phyloP scores from a whole-genome alignment of 2,888 invertebrate genomes.

The Holacanthella duospinosa region DNA sequence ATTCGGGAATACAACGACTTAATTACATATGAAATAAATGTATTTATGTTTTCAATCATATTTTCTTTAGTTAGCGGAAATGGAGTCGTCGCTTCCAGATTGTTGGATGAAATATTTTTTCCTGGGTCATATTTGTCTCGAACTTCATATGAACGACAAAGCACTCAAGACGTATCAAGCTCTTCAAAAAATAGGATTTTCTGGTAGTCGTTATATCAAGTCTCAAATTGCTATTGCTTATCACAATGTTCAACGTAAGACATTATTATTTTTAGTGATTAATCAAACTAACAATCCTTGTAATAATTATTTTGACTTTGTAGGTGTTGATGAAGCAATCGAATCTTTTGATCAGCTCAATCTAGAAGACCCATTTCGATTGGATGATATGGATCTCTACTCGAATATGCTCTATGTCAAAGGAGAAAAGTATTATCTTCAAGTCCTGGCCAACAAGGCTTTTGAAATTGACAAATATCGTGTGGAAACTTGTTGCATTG shows the following conservation, averaged over 20 bases:
- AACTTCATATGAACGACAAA: conserved; percentile 70
- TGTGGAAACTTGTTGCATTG: conserved; percentile 94
- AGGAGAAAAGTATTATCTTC: conserved; percentile 81
- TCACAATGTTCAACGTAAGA: conserved; percentile 75
- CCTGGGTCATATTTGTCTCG: conserved; percentile 76
- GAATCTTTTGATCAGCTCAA: conserved; percentile 71
- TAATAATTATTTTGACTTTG: conserved; percentile 15
- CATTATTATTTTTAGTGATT: conserved; percentile 6
- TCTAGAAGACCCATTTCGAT: conserved; percentile 76
- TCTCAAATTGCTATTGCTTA: conserved; percentile 86
- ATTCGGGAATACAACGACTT: no score
- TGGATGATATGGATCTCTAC: conserved; percentile 93
- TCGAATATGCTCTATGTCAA: conserved; percentile 92
- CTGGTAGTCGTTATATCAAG: conserved; percentile 74
- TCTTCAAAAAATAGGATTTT: conserved; percentile 67
- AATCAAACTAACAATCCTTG: neutral
- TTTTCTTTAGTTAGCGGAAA: conserved; percentile 42
- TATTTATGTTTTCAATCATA: neutral
- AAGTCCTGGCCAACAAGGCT: conserved; percentile 84
- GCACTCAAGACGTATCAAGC: conserved; percentile 42
- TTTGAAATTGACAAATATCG: conserved; percentile 91
- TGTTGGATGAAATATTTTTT: conserved; percentile 95
- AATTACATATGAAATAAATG: neutral
- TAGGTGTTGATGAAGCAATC: conserved; percentile 82
- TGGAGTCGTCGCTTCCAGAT: conserved; percentile 51